Conservation (phyloP, 2,113 vertebrate species). For the Cygnus buccinator region DNA sequence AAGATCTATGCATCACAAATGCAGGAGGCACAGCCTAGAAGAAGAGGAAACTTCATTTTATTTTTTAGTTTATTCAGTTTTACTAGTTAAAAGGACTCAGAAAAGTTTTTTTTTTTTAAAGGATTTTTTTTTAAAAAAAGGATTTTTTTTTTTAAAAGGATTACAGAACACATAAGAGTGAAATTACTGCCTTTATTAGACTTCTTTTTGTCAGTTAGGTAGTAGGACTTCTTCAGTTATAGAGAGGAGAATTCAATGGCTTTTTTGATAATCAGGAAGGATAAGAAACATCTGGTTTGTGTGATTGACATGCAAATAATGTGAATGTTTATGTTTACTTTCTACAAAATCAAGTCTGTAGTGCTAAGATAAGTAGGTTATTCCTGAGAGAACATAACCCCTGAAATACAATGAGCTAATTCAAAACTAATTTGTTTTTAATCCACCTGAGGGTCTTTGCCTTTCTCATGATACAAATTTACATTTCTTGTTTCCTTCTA, state of each 20-base stretch:
- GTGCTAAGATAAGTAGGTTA: background rate
- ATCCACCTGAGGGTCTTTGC: background rate
- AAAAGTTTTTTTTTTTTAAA: background rate
- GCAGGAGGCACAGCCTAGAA: background rate
- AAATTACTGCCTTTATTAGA: background rate
- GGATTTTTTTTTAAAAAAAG: too few species aligned
- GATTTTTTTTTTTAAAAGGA: background rate
- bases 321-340: background rate
- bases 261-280: background rate
- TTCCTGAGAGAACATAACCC: background rate
- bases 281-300: background rate
- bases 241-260: background rate
- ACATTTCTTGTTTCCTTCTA: background rate
- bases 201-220: background rate
- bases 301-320: background rate
- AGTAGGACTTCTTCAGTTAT: background rate
- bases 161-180: background rate
- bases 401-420: background rate
- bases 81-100: background rate
- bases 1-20: background rate
- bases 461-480: background rate
- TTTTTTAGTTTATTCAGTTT: background rate
- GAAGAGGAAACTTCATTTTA: background rate
- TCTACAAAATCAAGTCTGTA: background rate
- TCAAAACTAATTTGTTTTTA: background rate